Conservation (phyloP, 2,888 invertebrate species). For the Copidosoma aretas region DNA sequence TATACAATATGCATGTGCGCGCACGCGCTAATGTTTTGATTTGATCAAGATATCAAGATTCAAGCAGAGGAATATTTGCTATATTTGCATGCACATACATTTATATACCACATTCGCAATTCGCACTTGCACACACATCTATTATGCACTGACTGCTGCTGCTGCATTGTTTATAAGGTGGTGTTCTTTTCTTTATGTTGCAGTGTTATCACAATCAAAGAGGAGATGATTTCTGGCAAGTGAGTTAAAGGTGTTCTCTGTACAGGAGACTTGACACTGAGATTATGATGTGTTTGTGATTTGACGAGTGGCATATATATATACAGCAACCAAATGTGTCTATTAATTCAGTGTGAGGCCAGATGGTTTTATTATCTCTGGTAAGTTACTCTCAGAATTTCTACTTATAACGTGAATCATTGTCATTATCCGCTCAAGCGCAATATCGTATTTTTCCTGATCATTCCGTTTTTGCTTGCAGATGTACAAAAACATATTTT, state of each 20-base stretch:
- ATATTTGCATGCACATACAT: background rate
- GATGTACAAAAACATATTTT: constrained; percentile 39
- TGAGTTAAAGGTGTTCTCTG: constrained; percentile 11
- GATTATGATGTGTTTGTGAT: constrained; percentile 9
- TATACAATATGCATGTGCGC: no score
- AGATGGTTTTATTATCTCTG: constrained; percentile 36
- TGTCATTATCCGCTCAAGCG: background rate
- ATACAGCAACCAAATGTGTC: constrained; percentile 13
- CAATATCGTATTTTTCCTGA: background rate
- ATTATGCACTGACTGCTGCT: background rate
- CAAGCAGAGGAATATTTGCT: no score
- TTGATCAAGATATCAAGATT: no score
- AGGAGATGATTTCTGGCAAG: constrained; percentile 10
- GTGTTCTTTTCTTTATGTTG: constrained; percentile 7
- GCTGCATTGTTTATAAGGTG: background rate
- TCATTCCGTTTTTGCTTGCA: constrained; percentile 7
- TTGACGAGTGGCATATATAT: background rate
- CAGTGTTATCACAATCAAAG: constrained; percentile 18
- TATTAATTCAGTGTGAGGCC: constrained; percentile 22
- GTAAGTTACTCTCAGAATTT: constrained; percentile 14
- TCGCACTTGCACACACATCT: background rate
- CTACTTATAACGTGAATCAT: background rate
- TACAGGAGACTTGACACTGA: constrained; percentile 16
- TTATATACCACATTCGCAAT: no score
- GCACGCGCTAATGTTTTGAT: no score